phyloP scores from a whole-genome alignment of 2,888 invertebrate species.

The Trichogramma dendrolimi region DNA sequence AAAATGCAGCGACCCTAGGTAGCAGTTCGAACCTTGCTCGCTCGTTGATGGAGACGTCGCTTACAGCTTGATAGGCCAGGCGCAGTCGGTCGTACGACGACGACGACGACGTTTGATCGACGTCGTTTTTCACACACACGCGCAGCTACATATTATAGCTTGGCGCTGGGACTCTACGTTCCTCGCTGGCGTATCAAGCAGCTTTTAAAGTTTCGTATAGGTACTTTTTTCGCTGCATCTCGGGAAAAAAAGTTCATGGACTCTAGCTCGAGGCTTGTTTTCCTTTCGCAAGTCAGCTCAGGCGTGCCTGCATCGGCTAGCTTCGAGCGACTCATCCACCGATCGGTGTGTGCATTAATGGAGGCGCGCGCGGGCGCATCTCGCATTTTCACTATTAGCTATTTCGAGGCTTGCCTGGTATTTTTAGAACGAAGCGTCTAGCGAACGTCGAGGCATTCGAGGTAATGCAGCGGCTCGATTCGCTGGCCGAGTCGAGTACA shows the following conservation, averaged over 20 bases:
- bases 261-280: too few species aligned
- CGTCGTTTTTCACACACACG: constrained; percentile 33
- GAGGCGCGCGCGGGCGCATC: too few species aligned
- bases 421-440: too few species aligned
- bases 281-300: background rate
- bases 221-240: too few species aligned
- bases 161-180: background rate
- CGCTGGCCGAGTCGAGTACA: too few species aligned
- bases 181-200: constrained; percentile 16
- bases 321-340: too few species aligned
- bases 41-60: constrained; percentile 44
- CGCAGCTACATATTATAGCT: background rate
- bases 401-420: too few species aligned
- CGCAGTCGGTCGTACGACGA: constrained; percentile 13
- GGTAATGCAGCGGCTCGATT: too few species aligned
- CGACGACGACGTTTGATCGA: constrained; percentile 43
- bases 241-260: too few species aligned
- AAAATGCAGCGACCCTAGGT: constrained; percentile 28
- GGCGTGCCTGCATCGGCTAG: background rate
- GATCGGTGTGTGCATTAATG: too few species aligned
- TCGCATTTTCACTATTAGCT: too few species aligned
- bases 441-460: too few species aligned
- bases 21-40: constrained; percentile 33
- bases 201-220: constrained; percentile 11
- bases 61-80: constrained; percentile 33